A percentile compares a stretch with the other conserved stretches of the same genome.
Evolutionary conservation across 2,888 invertebrate genomes (phyloP).

Genomic region (Mylabris sibirica): DNA sequence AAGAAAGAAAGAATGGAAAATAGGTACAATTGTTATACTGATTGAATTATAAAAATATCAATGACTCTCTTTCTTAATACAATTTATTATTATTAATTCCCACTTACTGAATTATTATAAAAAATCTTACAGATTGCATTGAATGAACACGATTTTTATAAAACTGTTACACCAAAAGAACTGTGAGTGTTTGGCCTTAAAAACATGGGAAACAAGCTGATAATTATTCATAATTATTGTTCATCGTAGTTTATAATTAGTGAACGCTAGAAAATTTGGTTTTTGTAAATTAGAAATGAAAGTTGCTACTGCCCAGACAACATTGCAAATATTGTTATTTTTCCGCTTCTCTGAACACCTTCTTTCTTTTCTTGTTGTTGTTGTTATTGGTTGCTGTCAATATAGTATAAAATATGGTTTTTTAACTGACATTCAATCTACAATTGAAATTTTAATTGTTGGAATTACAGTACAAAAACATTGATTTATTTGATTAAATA

Average conservation of each 20-base stretch:
- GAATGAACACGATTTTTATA: no score
- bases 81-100: no score
- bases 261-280: neutral
- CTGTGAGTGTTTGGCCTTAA: neutral
- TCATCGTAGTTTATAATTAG: no score
- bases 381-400: neutral
- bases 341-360: neutral
- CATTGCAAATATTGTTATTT: neutral
- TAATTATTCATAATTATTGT: no score
- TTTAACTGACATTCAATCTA: neutral
- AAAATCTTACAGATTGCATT: no score
- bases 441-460: neutral
- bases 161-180: no score
- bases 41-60: slow-evolving; percentile 3
- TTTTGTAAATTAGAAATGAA: neutral
- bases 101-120: neutral
- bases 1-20: neutral
- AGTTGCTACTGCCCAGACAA: no score
- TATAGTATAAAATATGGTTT: neutral
- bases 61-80: neutral
- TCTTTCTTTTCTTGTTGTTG: neutral
- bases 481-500: neutral
- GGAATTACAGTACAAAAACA: neutral
- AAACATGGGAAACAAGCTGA: neutral
- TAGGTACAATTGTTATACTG: neutral